Base-by-base conservation (phyloP, 2,888 invertebrate species). In the Beris morrisii region DNA sequence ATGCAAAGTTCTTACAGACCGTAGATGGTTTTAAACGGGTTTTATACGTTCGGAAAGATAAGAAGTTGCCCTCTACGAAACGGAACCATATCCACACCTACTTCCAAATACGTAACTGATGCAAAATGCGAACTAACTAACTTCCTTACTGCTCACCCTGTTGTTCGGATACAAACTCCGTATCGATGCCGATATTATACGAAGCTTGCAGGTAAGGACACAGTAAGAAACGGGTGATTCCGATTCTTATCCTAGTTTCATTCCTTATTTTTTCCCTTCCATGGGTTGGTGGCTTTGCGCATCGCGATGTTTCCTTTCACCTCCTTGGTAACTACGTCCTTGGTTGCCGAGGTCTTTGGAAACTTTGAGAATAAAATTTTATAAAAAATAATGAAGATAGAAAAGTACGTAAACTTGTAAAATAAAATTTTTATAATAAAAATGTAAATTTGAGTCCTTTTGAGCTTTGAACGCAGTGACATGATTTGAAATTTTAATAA, bases 11-110 rank as follows among this genome's bases (percentile, higher is more conserved):
- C 52, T 30, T 7, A 30, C 6, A 1, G 43, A 13, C 45, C 5
- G n/a, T 44, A 11, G 1, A 22, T 22, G 45, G 38, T 64, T 44
- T 64, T 64, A 45, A 54, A 54, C 53, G 30, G 43, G 44, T 64
- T 43, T 44, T 45, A 28, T 31, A 53, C 53, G 31, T 44, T 54
- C 44, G 12, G 15, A 12, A 7, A 44, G 30, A 50, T 12, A 48
- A 48, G 11, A 48, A 6, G 48, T 11, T 12, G 4, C 38, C 38
- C 38, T 44, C 44, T 12, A 44, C 44, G 9, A 48, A 48, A 11
- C 48, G 4, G 48, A 48, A 48, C 4, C n/a, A 48, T 48, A 6
- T 48, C 6, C n/a, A 48, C 48, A 11, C 48, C 48, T 48, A 48
- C 48, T 48, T 48, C 9, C 2, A 22, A 22, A 22, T 22, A 22